Evolutionary conservation across 2,113 vertebrate genomes (phyloP), one percentile per base, ranked within the genome.

Genomic region (Nematolebias whitei): DNA sequence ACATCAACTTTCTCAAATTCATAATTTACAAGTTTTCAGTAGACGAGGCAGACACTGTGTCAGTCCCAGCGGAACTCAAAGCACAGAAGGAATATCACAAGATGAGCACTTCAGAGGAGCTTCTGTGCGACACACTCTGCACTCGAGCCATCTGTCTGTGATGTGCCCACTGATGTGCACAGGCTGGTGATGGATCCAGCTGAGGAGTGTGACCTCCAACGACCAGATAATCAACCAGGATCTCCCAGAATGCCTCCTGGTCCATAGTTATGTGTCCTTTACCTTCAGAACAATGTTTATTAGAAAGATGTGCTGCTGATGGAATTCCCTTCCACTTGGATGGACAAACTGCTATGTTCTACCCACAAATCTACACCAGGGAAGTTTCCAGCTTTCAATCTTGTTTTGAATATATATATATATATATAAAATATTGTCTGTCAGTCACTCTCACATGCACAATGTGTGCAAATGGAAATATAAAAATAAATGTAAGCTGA

Each of bases 151-250:
- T 38, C 29, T 16, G 18, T 35, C 32, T 54, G 52, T 54, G 52
- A 29, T 54, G 52, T 54, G 18, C n/a, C 52, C 32, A 35, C 52
- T 54, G 32, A 54, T 54, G 52, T 54, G 52, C 10, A 54, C 32
- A 35, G 12, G 16, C 52, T 26, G 24, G 51, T 32, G 26, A 53
- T 32, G 51, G 52, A n/a, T n/a, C 18, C 52, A 54, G 29, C 52
- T 38, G 52, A 32, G 51, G 51, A 54, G 29, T 35, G 26, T 29
- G 51, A 32, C 29, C 14, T 16, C 18, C 11, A 12, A 12, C 9
- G 5, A 8, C 32, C 9, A 35, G 32, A 35, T 35, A 35, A 44
- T 18, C 16, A 44, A 18, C 8, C 6, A 44, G 43, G 16, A 18
- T 44, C 43, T 44, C 43, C 8, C 43, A 6, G 16, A 44, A 44